Conservation (phyloP, 2,888 invertebrate genomes). For the Venusia cambrica region DNA sequence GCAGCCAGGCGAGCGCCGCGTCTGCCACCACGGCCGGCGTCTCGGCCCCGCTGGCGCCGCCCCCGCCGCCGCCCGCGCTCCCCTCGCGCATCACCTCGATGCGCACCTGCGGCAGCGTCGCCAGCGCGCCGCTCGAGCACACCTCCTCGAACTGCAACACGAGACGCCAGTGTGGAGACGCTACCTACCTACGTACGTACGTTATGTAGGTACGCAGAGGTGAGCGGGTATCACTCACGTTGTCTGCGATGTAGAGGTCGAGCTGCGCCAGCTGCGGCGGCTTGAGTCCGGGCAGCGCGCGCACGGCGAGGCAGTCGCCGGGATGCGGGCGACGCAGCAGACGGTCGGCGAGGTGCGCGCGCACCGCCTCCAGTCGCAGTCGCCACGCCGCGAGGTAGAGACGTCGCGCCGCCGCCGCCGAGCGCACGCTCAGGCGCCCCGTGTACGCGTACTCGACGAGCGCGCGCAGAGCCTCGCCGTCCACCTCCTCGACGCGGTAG, state of each 20-base stretch:
- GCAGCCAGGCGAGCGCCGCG: constrained; percentile 84
- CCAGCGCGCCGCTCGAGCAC: constrained; percentile 82
- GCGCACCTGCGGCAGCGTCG: constrained; percentile 84
- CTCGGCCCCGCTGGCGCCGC: constrained; percentile 83
- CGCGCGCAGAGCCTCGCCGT: constrained; percentile 84
- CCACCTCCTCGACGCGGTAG: constrained; percentile 46
- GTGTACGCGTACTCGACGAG: constrained; percentile 93
- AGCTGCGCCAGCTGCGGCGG: constrained; percentile 72
- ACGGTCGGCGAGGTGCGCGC: constrained; percentile 85
- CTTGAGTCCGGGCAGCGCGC: constrained; percentile 84
- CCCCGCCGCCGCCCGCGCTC: constrained; percentile 85
- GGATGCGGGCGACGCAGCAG: constrained; percentile 82
- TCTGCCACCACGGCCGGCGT: constrained; percentile 81
- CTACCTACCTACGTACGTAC: background rate
- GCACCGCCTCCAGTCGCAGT: constrained; percentile 88
- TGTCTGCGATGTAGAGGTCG: constrained; percentile 85
- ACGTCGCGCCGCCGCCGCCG: constrained; percentile 81
- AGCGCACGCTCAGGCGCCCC: constrained; percentile 80
- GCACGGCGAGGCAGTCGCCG: constrained; percentile 79
- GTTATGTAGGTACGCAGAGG: background rate
- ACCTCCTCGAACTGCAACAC: constrained; percentile 82
- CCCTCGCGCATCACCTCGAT: constrained; percentile 89
- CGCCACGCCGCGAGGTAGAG: constrained; percentile 90
- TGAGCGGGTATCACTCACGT: constrained; percentile 68
- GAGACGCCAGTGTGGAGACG: background rate